Evolutionary conservation across 2,113 vertebrate genomes (phyloP), one percentile per base, ranked within the genome.

Genomic region (Chaenogobius annularis): DNA sequence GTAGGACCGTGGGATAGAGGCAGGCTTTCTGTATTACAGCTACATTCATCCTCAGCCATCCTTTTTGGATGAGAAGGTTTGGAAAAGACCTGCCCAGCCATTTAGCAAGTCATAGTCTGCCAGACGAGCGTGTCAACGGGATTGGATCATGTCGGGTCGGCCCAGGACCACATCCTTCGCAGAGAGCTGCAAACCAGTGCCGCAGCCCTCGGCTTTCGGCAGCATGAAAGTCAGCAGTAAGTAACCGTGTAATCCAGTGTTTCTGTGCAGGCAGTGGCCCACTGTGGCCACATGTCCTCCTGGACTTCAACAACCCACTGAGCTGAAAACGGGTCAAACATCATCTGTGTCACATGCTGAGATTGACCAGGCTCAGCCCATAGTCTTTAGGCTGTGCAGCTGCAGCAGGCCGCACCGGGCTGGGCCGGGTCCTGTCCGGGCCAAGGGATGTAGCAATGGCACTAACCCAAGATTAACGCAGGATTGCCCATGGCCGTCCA

Each of bases 221-320:
- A 98, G 95, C 94, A 96, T 98, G 96, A 99, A 98, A 99, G 97
- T 99, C 94, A 99, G 97, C 97, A 94, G 97, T 98, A 93, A 98
- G 97, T 98, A 96, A 90, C 50, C 68, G 40, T 75, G 69, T 75
- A 35, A 72, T 81, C 63, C 74, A 19, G 46, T 62, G 63, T 23
- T 66, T 67, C 70, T 13, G 69, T 71, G 83, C 84, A 72, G 74
- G 79, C 75, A 73, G 63, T 76, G 83, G 73, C 72, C 77, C 75
- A 13, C 15, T 59, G 6, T 64, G 63, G 61, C 71, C 66, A 7
- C 69, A 59, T 1, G 40, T 55, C 55, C 78, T 69, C 48, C 40
- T 35, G 55, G 47, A 72, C 44, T 17, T 71, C 74, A 59, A 35
- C 22, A 52, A 20, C 37, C 43, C 37, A 64, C 64, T 66, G 55